phyloP scores from a whole-genome alignment of 1,140 invertebrate species.

The Drosophila baimaii region DNA sequence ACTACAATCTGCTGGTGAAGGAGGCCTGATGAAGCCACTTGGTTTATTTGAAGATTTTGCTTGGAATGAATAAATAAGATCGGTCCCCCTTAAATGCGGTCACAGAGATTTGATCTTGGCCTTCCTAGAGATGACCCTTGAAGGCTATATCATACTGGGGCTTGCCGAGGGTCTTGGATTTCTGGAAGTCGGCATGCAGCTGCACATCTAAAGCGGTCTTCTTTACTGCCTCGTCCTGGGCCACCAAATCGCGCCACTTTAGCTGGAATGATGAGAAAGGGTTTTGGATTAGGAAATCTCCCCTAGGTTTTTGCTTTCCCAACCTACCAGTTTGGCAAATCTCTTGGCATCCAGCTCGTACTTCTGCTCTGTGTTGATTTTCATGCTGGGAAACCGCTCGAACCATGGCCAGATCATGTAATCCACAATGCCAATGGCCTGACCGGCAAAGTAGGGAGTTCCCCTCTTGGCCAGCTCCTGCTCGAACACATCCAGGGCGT shows the following conservation, averaged over 20 bases:
- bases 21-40: constrained; percentile 41
- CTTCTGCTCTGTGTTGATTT: constrained; percentile 46
- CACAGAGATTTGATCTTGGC: neutral
- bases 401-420: constrained; percentile 97
- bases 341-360: constrained; percentile 72
- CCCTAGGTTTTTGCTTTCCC: accelerated
- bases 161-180: constrained; percentile 86
- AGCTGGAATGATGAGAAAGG: neutral
- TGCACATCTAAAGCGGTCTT: constrained; percentile 87
- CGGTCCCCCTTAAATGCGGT: neutral
- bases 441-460: constrained; percentile 88
- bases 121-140: constrained; percentile 8
- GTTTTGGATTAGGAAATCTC: neutral
- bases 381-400: constrained; percentile 86
- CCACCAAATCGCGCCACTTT: constrained; percentile 89
- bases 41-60: constrained; percentile 31
- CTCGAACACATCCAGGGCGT: constrained; percentile 88
- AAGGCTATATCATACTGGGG: constrained; percentile 88
- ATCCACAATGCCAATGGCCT: constrained; percentile 91
- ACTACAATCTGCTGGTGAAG: constrained; percentile 73
- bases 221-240: constrained; percentile 89
- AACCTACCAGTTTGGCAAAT: constrained; percentile 63
- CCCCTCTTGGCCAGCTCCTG: constrained; percentile 86
- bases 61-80: constrained; percentile 55
- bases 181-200: constrained; percentile 89